Percentiles rank a stretch among this genome's conserved stretches.
Conservation (phyloP, 2,888 invertebrate genomes). For the Rhagophthalmus giganteus region DNA sequence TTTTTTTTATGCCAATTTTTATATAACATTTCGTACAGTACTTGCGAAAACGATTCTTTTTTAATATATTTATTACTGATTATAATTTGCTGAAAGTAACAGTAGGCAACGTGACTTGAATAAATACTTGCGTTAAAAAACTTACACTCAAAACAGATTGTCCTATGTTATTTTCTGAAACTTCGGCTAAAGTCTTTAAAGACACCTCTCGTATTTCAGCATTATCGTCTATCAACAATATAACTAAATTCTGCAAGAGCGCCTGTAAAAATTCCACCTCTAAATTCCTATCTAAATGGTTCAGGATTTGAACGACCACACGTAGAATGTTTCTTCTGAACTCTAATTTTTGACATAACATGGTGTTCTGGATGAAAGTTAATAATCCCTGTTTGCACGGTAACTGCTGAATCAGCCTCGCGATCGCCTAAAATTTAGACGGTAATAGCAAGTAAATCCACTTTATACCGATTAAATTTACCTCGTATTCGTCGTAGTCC, state of each 20-base stretch:
- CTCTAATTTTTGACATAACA: background rate
- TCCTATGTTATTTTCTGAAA: background rate
- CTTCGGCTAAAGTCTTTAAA: background rate
- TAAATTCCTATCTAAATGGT: background rate
- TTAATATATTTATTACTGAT: too few species aligned
- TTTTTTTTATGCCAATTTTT: constrained; percentile 12
- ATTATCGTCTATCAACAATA: background rate
- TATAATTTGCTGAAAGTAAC: too few species aligned
- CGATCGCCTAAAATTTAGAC: background rate
- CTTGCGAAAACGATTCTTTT: too few species aligned
- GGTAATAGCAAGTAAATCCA: background rate
- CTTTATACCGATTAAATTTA: background rate
- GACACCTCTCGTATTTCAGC: background rate
- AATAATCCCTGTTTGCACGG: background rate
- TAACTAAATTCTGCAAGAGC: background rate
- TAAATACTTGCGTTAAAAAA: background rate
- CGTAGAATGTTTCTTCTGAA: background rate
- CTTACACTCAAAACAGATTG: background rate
- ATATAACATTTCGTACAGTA: constrained; percentile 7
- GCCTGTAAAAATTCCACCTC: background rate
- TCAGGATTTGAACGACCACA: background rate
- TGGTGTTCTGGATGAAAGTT: background rate
- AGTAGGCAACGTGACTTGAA: background rate
- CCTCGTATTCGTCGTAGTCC: background rate
- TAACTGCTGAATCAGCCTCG: background rate